These are phyloP conservation scores for Lepidurus apus DNA, from an alignment of 1,140 invertebrate genomes.

Conservation along the genomic window DNA sequence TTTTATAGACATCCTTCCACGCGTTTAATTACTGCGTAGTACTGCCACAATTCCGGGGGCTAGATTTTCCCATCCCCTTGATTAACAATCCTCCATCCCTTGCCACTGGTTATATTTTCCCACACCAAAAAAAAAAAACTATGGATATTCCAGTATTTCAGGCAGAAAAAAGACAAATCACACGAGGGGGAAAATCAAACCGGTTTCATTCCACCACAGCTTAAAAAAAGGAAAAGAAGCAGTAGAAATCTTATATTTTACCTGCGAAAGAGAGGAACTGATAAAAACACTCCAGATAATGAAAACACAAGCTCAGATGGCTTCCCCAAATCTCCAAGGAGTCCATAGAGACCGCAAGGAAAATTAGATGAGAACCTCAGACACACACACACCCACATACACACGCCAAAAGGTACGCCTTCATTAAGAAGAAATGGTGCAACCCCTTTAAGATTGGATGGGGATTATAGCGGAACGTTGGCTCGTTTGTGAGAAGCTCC, in stretches of 20 bases:
- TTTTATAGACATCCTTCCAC: background rate
- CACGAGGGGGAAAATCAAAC: too few relatives aligned
- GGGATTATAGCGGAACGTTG: background rate
- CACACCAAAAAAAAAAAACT: too few relatives aligned
- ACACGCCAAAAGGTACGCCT: background rate
- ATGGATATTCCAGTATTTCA: too few relatives aligned
- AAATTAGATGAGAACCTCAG: conserved; percentile 1
- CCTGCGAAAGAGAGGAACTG: background rate
- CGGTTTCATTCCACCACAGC: background rate
- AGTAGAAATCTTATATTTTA: background rate
- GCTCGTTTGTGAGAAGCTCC: background rate
- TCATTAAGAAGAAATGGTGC: conserved; percentile 3
- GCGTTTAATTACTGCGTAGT: background rate
- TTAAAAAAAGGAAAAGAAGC: background rate
- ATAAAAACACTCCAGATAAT: background rate
- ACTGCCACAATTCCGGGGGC: too few relatives aligned
- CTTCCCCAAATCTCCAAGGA: background rate
- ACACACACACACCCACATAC: background rate
- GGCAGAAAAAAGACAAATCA: too few relatives aligned
- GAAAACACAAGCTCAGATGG: background rate
- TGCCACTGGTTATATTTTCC: too few relatives aligned
- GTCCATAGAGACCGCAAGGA: background rate
- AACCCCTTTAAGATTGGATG: background rate
- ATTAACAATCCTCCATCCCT: too few relatives aligned
- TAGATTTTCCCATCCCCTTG: too few relatives aligned